Evolutionary conservation across 2,797 vertebrate genomes (phyloP).

Genomic region (Hephaestus fuliginosus): DNA sequence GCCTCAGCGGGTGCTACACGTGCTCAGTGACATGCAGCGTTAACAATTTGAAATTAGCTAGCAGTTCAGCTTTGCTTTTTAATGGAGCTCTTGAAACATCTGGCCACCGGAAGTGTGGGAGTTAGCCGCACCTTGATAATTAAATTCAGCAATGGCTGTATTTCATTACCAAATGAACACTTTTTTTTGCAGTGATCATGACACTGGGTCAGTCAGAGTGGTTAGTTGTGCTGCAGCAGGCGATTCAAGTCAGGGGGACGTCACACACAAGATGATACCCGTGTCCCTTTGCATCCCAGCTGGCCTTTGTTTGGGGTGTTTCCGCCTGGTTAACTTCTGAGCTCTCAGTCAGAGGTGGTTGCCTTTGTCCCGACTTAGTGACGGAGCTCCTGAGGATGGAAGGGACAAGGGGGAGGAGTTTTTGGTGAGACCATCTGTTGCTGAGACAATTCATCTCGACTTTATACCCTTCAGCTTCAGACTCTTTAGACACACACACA

Average conservation of each 20-base stretch:
- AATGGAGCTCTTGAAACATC: conserved; percentile 54
- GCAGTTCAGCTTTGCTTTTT: conserved; percentile 32
- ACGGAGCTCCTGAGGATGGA: conserved; percentile 67
- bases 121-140: conserved; percentile 34
- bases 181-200: conserved; percentile 17
- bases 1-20: conserved; percentile 41
- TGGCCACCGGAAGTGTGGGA: conserved; percentile 29
- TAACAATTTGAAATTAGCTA: conserved; percentile 43
- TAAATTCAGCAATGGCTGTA: conserved; percentile 14
- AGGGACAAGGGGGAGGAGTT: conserved; percentile 65
- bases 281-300: conserved; percentile 73
- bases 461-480: conserved; percentile 56
- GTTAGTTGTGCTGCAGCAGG: conserved; percentile 42
- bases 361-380: conserved; percentile 77
- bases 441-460: conserved; percentile 69
- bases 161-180: conserved; percentile 31
- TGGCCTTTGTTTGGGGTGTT: conserved; percentile 84
- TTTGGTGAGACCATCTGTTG: conserved; percentile 83
- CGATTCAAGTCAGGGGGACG: conserved; percentile 48
- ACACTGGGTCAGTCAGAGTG: conserved; percentile 14
- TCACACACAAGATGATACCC: conserved; percentile 54
- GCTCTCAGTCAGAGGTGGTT: conserved; percentile 68
- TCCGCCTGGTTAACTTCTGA: conserved; percentile 83
- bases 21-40: conserved; percentile 49
- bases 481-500: conserved; percentile 50